Percentiles rank a stretch among this genome's conserved stretches.
phyloP scores from a whole-genome alignment of 2,113 vertebrate species.

The Empidonax traillii region DNA sequence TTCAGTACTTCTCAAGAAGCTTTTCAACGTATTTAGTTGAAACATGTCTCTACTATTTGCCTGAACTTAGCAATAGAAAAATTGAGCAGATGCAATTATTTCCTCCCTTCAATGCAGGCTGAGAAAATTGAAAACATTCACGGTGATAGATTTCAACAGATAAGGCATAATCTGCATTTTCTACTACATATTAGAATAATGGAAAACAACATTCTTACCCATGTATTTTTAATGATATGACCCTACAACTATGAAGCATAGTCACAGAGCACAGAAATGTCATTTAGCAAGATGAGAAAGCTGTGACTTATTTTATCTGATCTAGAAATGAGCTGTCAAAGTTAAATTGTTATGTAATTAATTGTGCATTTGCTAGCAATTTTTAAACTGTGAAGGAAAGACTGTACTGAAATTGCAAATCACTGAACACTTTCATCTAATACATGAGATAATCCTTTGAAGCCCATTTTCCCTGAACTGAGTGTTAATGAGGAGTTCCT shows the following conservation, averaged over 20 bases:
- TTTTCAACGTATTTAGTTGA: neutral
- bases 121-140: neutral
- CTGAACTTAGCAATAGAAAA: neutral
- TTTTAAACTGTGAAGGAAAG: conserved; percentile 41
- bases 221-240: conserved; percentile 19
- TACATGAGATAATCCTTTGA: neutral
- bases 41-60: neutral
- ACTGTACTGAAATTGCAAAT: conserved; percentile 14
- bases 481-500: conserved; percentile 27
- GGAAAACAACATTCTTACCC: neutral
- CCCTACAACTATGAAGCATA: neutral
- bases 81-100: neutral
- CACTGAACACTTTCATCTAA: neutral
- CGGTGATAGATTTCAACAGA: neutral
- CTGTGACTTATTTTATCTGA: neutral
- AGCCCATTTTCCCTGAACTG: neutral
- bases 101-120: neutral
- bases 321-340: conserved; percentile 13
- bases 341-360: conserved; percentile 30
- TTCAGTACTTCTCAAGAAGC: neutral
- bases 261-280: neutral
- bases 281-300: conserved; percentile 2
- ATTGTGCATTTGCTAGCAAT: neutral
- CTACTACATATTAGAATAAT: neutral
- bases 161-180: neutral